Evolutionary conservation across 2,888 invertebrate species (phyloP), one percentile per base, ranked within the genome.

Genomic region (Epinotia brunnichana): DNA sequence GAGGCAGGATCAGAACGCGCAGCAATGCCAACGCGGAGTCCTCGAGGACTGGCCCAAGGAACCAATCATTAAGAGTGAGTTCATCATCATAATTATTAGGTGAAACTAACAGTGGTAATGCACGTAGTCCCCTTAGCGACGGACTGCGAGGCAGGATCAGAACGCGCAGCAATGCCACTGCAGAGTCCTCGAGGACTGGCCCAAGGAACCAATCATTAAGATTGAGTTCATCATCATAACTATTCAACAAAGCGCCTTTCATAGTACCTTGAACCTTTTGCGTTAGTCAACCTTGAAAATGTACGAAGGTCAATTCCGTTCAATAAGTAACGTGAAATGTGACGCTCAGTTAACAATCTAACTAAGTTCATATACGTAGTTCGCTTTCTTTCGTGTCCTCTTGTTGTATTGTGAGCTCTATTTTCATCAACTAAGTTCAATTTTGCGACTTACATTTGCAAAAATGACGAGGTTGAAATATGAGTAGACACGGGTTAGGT

Each of bases 111-210:
- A 86, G 79, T 77, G 81, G 85, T 13, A 86, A 79, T 77, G 81
- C 85, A 5, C 94, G 95, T 64, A 95, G 94, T 82, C 94, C 96
- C 75, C 91, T 96, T 54, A 95, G 94, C 83, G 96, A 95, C 68
- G 97, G 97, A 3, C 94, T 97, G 51, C 93, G 96, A 54, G 96
- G 96, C 4, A 94, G 96, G 73, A 94, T 95, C 84, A 94, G 96
- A 78, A 88, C 88, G 79, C 84, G 91, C 39, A 90, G 85, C 70
- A 91, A 88, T 80, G 94, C 80, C 72, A 91, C 88, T 80, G 94
- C 80, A 89, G 95, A 83, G 94, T 94, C 81, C 83, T 76, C 87
- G 61, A 83, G 91, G 75, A 83, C 89, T 51, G 85, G 89, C 78
- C 76, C 85, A 24, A 84, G 91, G 41, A 79, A 87, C 67, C 90